Percentiles rank a stretch among this genome's conserved stretches.
Evolutionary conservation across 1,140 invertebrate species (phyloP).

Genomic region (Eueides isabella): DNA sequence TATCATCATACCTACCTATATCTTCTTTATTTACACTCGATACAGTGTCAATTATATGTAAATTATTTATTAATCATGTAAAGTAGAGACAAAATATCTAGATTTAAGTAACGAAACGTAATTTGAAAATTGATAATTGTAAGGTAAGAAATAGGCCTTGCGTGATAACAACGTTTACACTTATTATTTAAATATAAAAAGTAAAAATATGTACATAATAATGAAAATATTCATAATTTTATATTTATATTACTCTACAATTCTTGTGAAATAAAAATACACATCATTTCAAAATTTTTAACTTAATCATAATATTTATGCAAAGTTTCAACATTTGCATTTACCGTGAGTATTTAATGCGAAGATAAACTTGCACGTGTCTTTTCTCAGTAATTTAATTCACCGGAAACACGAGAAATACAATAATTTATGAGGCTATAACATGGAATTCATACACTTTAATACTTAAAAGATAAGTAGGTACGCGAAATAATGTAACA

Average conservation of each 20-base stretch:
- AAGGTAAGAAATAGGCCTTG: too few relatives aligned
- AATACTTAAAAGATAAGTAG: neutral
- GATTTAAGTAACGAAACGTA: too few relatives aligned
- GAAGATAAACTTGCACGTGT: slow-evolving; percentile 6
- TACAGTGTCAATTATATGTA: slow-evolving; percentile 43
- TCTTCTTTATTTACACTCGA: slow-evolving; percentile 26
- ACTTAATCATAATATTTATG: neutral
- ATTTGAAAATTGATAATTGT: too few relatives aligned
- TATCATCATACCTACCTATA: slow-evolving; percentile 31
- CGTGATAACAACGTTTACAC: too few relatives aligned
- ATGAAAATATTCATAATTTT: too few relatives aligned
- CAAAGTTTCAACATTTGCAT: neutral
- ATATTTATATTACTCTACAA: neutral
- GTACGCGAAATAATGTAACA: too few relatives aligned
- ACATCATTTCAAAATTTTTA: neutral
- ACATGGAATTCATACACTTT: neutral
- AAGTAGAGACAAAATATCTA: too few relatives aligned
- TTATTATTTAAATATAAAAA: too few relatives aligned
- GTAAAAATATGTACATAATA: too few relatives aligned
- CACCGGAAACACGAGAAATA: slow-evolving; percentile 1
- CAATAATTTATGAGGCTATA: neutral
- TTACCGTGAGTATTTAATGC: slow-evolving; percentile 1
- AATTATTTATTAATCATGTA: too few relatives aligned
- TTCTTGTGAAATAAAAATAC: neutral
- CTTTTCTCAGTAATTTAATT: slow-evolving; percentile 7